Conservation (phyloP, 2,797 vertebrate genomes). For the Ptychadena robeensis region DNA sequence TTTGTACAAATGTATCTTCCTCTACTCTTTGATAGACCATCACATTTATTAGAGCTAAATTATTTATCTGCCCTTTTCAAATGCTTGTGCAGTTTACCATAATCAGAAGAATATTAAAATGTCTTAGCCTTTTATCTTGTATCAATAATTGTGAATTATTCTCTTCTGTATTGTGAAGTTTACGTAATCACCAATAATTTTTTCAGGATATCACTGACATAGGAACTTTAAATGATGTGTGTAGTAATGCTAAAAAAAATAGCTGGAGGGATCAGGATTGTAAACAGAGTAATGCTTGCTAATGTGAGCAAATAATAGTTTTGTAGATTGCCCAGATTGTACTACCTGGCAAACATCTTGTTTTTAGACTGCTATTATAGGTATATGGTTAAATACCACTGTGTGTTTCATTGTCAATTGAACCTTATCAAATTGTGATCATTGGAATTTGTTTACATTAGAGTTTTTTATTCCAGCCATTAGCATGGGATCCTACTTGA, state of each 20-base stretch:
- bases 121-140: constrained; percentile 48
- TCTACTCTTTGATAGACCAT: constrained; percentile 43
- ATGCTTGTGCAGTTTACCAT: constrained; percentile 44
- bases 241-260: neutral
- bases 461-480: too few relatives aligned
- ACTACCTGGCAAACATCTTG: too few relatives aligned
- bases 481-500: too few relatives aligned
- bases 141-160: constrained; percentile 29
- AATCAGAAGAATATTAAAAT: constrained; percentile 46
- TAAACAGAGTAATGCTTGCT: too few relatives aligned
- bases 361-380: too few relatives aligned
- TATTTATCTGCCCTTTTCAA: constrained; percentile 45
- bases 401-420: too few relatives aligned
- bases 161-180: constrained; percentile 11
- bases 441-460: too few relatives aligned
- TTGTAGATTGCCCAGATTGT: too few relatives aligned
- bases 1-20: constrained; percentile 48
- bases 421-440: too few relatives aligned
- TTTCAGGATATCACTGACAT: neutral
- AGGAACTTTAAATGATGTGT: neutral
- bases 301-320: too few relatives aligned
- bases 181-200: constrained; percentile 20
- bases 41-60: constrained; percentile 55
- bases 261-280: too few relatives aligned
- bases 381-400: too few relatives aligned